A percentile compares a stretch with the other conserved stretches of the same genome.
Evolutionary conservation across 2,797 vertebrate genomes (phyloP).

Genomic region (Ibycter americanus): DNA sequence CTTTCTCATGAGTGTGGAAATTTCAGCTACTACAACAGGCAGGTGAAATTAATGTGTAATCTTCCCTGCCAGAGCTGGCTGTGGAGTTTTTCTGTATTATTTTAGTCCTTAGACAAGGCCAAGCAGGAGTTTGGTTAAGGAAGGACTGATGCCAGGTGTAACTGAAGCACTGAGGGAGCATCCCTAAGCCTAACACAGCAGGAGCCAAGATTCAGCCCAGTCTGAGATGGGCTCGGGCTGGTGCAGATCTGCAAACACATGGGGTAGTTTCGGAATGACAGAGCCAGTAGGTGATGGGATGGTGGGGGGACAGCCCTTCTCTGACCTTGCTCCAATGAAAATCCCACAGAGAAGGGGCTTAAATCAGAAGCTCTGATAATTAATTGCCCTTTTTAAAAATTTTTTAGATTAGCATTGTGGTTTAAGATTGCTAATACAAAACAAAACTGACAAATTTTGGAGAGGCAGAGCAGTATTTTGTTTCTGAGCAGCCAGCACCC

Average conservation of each 20-base stretch:
- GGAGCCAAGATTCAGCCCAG: rapidly evolving
- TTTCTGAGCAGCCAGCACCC: neutral
- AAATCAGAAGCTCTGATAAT: neutral
- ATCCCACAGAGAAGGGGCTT: neutral
- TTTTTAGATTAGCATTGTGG: neutral
- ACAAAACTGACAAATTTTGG: neutral
- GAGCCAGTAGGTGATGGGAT: neutral
- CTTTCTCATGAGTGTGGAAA: rapidly evolving
- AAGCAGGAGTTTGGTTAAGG: neutral
- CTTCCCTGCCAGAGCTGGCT: neutral
- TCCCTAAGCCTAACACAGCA: neutral
- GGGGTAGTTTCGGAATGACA: neutral
- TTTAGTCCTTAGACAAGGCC: neutral
- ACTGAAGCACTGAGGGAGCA: neutral
- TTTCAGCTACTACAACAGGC: neutral
- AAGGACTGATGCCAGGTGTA: neutral
- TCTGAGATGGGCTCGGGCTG: neutral
- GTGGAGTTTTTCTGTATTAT: neutral
- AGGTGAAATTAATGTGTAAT: neutral
- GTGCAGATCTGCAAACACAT: neutral
- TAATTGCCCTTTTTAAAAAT: neutral
- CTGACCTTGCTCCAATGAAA: neutral
- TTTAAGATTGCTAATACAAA: neutral
- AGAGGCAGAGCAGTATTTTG: neutral
- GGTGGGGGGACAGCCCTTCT: neutral